phyloP scores from a whole-genome alignment of 2,888 invertebrate species.

The Odontocerum albicorne region DNA sequence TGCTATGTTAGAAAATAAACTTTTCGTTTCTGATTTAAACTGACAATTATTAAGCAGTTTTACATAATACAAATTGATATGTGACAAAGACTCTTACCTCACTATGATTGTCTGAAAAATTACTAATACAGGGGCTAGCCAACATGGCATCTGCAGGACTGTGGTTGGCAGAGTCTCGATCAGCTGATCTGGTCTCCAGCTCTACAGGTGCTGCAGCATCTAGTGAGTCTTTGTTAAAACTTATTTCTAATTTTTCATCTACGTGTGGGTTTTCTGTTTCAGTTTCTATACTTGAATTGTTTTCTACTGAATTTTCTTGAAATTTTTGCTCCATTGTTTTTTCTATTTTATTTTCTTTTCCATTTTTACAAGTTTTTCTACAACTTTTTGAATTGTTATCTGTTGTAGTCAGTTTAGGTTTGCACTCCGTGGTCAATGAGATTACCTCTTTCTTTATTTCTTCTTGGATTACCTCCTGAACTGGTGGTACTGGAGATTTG shows the following conservation, averaged over 20 bases:
- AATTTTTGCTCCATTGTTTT: slow-evolving; percentile 40
- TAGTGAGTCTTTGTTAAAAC: slow-evolving; percentile 44
- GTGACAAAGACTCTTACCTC: slow-evolving; percentile 50
- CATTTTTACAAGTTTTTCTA: slow-evolving; percentile 40
- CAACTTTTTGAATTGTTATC: slow-evolving; percentile 19
- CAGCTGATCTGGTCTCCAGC: slow-evolving; percentile 12
- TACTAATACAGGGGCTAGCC: slow-evolving; percentile 68
- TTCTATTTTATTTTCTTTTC: slow-evolving; percentile 42
- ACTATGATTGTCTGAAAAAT: slow-evolving; percentile 70
- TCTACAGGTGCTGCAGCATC: slow-evolving; percentile 8
- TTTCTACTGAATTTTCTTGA: slow-evolving; percentile 39
- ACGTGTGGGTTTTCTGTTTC: not conserved
- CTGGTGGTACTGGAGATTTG: slow-evolving; percentile 17
- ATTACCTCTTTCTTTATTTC: slow-evolving; percentile 15
- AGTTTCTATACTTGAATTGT: slow-evolving; percentile 33
- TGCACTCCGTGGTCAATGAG: slow-evolving; percentile 3
- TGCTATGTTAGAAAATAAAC: too few relatives aligned
- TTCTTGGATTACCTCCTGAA: slow-evolving; percentile 21
- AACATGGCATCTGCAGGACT: slow-evolving; percentile 73
- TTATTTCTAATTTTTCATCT: slow-evolving; percentile 31
- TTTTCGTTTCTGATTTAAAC: too few relatives aligned
- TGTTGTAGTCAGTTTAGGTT: slow-evolving; percentile 1
- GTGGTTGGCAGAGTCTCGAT: slow-evolving; percentile 75
- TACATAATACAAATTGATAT: not conserved
- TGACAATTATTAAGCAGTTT: too few relatives aligned